Evolutionary conservation across 2,113 vertebrate species (phyloP), one percentile per base, ranked within the genome.

Genomic region (Spea multiplicata): DNA sequence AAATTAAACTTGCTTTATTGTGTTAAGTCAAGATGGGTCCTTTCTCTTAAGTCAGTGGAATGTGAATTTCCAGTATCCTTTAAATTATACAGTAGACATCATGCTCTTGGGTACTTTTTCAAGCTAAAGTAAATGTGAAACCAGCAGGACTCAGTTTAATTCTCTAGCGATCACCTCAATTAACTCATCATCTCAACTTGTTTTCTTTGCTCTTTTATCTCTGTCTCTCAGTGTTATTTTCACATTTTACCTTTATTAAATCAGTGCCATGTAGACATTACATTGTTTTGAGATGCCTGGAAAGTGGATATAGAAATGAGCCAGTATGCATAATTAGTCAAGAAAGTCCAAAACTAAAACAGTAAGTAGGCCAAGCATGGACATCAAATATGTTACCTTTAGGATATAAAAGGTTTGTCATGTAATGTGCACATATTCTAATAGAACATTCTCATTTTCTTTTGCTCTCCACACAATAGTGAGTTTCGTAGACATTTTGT

Each of bases 71-170:
- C 14, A 64, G 13, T 64, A 64, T 6, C 12, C 45, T 48, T 48
- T 69, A 69, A 69, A 49, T 69, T 47, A 69, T 69, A 69, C 3
- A 69, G 46, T 69, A 69, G 45, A 69, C 12, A 69, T 48, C 10
- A 69, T 69, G 66, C 66, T 46, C 49, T 5, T 69, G 46, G 66
- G 45, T 49, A n/a, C 49, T 6, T 4, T 67, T 67, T 45, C 8
- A 44, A 3, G 65, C 65, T 67, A 46, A 6, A 67, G 65, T 16
- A 67, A 9, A 67, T 67, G 65, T 12, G 30, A 67, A 67, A 12
- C 44, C 17, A 67, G 44, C 9, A 67, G 17, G 65, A 17, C 61
- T 64, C 13, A 64, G 61, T 9, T 8, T 64, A 64, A 64, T 64
- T 8, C 30, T 30, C 30, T 30, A 64, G n/a, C 30, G 61, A 64